Evolutionary conservation across 2,888 invertebrate genomes (phyloP).

Genomic region (Chalcis sispes): DNA sequence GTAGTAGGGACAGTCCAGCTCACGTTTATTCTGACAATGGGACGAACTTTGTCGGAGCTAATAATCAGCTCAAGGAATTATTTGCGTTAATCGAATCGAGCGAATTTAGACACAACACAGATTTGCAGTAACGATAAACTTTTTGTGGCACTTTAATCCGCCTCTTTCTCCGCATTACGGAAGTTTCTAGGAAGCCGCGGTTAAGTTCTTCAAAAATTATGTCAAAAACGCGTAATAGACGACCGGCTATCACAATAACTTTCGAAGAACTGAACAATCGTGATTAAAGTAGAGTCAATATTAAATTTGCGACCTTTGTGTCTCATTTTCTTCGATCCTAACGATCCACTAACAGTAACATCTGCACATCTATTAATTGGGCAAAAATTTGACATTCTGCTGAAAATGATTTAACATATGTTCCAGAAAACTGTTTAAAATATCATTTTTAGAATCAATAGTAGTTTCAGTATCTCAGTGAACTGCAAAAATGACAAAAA

Average conservation of each 20-base stretch:
- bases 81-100: too few relatives aligned
- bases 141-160: too few relatives aligned
- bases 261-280: constrained; percentile 1
- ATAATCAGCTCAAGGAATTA: too few relatives aligned
- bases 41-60: too few relatives aligned
- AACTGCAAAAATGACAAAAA: too few relatives aligned
- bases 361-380: constrained; percentile 17
- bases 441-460: not conserved
- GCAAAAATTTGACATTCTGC: too few relatives aligned
- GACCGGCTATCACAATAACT: not conserved
- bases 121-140: too few relatives aligned
- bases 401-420: not conserved
- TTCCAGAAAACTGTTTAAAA: not conserved
- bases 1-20: too few relatives aligned
- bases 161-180: not conserved
- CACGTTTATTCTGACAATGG: too few relatives aligned
- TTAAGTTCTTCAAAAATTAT: not conserved
- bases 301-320: constrained; percentile 11
- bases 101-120: too few relatives aligned
- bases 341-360: not conserved
- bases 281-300: not conserved
- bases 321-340: not conserved
- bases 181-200: not conserved
- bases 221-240: not conserved
- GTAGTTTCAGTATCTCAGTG: too few relatives aligned